Conservation (phyloP, 2,888 invertebrate species). For the Chrysotoxum bicinctum region DNA sequence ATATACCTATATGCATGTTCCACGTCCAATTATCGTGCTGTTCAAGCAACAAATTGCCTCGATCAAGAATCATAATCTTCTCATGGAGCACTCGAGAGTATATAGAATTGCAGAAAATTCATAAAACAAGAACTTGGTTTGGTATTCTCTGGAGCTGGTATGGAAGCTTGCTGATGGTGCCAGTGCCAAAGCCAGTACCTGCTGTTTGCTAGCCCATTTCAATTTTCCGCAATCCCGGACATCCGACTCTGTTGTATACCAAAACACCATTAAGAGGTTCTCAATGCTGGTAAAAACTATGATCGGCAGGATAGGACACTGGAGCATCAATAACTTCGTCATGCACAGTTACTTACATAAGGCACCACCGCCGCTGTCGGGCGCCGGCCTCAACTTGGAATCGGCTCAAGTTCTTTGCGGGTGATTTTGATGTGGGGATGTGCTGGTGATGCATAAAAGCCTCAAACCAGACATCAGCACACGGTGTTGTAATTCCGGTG, state of each 20-base stretch:
- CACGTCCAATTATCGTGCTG: conserved; percentile 24
- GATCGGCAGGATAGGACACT: conserved; percentile 21
- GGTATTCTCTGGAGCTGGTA: background rate
- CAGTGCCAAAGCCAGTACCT: background rate
- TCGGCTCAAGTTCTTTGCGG: conserved; percentile 57
- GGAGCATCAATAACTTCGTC: conserved; percentile 29
- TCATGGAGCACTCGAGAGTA: conserved; percentile 6
- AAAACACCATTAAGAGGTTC: conserved; percentile 41
- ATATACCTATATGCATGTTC: background rate
- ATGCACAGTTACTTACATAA: background rate
- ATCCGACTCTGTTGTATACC: conserved; percentile 23
- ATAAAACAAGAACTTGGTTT: conserved; percentile 2
- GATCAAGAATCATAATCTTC: conserved; percentile 48
- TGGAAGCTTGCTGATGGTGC: background rate
- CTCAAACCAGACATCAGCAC: conserved; percentile 30
- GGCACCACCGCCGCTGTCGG: too few species aligned
- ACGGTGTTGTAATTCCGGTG: conserved; percentile 21
- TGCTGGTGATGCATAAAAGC: conserved; percentile 35
- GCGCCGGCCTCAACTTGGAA: conserved; percentile 34
- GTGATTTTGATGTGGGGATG: conserved; percentile 22
- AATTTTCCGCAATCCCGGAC: conserved; percentile 43
- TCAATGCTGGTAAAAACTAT: conserved; percentile 5
- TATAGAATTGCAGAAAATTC: conserved; percentile 14
- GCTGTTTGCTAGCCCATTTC: conserved; percentile 29
- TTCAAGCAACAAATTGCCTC: conserved; percentile 35